Evolutionary conservation across 2,797 vertebrate genomes (phyloP).

Genomic region (Rhyacichthys aspro): DNA sequence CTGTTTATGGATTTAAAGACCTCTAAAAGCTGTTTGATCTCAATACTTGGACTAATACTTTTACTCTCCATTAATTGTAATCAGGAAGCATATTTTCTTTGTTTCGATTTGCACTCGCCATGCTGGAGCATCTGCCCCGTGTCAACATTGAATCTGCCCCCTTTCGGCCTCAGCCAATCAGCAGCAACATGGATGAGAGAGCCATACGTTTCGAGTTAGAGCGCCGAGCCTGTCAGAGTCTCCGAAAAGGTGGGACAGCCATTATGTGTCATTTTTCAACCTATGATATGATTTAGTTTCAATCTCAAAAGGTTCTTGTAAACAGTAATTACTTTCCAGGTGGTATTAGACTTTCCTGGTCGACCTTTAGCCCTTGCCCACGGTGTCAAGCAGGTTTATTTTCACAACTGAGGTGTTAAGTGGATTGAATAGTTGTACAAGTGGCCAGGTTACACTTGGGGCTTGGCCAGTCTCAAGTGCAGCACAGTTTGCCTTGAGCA

Average conservation of each 20-base stretch:
- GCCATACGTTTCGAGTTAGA: slow-evolving; percentile 68
- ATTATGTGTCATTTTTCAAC: slow-evolving; percentile 11
- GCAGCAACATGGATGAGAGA: slow-evolving; percentile 60
- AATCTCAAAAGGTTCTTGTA: not conserved
- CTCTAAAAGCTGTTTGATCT: slow-evolving; percentile 2
- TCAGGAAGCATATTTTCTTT: slow-evolving; percentile 3
- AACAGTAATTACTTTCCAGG: not conserved
- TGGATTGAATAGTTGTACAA: slow-evolving; percentile 45
- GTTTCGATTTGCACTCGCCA: slow-evolving; percentile 30
- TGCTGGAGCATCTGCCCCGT: slow-evolving; percentile 67
- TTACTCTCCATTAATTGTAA: not conserved
- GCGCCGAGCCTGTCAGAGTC: slow-evolving; percentile 72
- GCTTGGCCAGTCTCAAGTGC: slow-evolving; percentile 26
- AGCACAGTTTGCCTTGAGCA: slow-evolving; percentile 21
- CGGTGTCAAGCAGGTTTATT: slow-evolving; percentile 43
- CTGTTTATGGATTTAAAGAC: slow-evolving; percentile 22
- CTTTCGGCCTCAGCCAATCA: slow-evolving; percentile 67
- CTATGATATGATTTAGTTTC: not conserved
- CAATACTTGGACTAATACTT: slow-evolving; percentile 21
- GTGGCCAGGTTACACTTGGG: slow-evolving; percentile 51
- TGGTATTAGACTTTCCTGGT: not conserved
- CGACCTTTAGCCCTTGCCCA: not conserved
- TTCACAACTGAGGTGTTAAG: slow-evolving; percentile 46
- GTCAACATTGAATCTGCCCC: slow-evolving; percentile 60
- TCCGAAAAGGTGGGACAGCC: slow-evolving; percentile 75